These are phyloP conservation scores for Perca fluviatilis DNA, from an alignment of 2,113 vertebrate species.

Conservation along the genomic window DNA sequence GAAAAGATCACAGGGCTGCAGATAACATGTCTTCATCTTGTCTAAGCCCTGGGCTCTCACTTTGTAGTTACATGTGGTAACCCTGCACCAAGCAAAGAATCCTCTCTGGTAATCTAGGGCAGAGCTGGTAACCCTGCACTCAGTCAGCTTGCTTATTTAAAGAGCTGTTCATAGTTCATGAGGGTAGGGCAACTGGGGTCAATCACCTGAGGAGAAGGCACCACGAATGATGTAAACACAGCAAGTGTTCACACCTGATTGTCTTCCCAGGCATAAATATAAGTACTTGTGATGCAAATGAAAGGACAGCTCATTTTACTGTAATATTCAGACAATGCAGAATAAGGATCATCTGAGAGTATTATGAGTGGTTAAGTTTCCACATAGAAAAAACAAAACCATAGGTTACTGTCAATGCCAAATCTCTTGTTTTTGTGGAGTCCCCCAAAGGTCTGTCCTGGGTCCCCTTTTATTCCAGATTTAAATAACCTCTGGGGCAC, in stretches of 20 bases:
- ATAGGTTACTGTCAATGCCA: neutral
- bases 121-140: constrained; percentile 52
- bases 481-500: neutral
- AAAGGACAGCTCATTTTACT: neutral
- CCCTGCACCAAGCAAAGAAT: constrained; percentile 40
- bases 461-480: neutral
- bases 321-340: neutral
- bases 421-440: neutral
- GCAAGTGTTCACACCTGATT: constrained; percentile 38
- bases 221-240: constrained; percentile 37
- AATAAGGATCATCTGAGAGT: neutral
- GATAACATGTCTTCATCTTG: constrained; percentile 57
- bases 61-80: constrained; percentile 68
- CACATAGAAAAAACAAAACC: neutral
- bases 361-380: neutral
- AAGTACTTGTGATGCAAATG: neutral
- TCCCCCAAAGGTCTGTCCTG: neutral
- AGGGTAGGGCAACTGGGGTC: constrained; percentile 47
- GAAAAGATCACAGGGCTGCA: constrained; percentile 55
- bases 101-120: constrained; percentile 49
- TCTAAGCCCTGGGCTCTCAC: constrained; percentile 55
- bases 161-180: constrained; percentile 39
- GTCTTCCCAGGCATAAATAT: constrained; percentile 30
- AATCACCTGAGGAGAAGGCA: constrained; percentile 48
- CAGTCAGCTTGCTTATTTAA: constrained; percentile 45